phyloP scores from a whole-genome alignment of 2,888 invertebrate genomes.

The Chironomus tentans region DNA sequence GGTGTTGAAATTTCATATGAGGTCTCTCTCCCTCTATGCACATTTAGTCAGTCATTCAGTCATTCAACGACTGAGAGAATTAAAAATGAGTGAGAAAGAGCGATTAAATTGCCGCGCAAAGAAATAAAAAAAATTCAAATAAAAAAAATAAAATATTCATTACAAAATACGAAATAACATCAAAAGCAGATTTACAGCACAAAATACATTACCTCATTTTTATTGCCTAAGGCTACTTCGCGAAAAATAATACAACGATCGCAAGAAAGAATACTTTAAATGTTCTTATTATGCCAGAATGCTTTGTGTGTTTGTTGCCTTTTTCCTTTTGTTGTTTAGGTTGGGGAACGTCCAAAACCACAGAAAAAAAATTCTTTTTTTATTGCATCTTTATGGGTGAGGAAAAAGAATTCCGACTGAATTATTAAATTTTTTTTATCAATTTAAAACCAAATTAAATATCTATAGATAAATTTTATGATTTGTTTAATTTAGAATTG shows the following conservation, averaged over 20 bases:
- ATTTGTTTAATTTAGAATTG: too few relatives aligned
- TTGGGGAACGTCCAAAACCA: neutral
- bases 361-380: neutral
- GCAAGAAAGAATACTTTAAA: neutral
- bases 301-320: too few relatives aligned
- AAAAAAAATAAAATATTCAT: conserved; percentile 21
- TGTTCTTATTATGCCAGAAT: neutral
- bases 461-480: too few relatives aligned
- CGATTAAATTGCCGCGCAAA: neutral
- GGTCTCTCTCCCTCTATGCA: too few relatives aligned
- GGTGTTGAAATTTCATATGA: conserved; percentile 23
- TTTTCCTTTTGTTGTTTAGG: neutral
- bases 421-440: too few relatives aligned
- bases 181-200: conserved; percentile 17
- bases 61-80: neutral
- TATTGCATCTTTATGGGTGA: too few relatives aligned
- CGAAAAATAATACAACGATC: too few relatives aligned
- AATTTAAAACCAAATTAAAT: too few relatives aligned
- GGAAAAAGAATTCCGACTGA: too few relatives aligned
- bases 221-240: conserved; percentile 1
- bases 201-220: neutral
- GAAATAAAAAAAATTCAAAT: neutral
- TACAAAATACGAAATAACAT: conserved; percentile 22
- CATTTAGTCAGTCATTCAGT: too few relatives aligned
- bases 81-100: neutral